Conservation (phyloP, 2,113 vertebrate species). For the Dasypus novemcinctus region DNA sequence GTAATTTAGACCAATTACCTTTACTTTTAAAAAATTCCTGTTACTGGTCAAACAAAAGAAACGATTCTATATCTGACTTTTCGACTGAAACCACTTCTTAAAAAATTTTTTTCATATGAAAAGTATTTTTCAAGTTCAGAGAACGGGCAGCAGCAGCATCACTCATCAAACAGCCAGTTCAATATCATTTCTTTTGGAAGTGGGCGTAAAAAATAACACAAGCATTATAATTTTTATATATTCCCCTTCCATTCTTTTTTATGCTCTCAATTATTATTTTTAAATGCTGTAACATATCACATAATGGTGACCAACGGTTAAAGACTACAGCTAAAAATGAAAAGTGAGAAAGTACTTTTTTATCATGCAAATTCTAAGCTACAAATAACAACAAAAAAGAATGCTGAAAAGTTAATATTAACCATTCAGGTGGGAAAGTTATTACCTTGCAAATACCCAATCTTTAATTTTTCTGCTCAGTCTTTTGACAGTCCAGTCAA, state of each 20-base stretch:
- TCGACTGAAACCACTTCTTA: conserved; percentile 21
- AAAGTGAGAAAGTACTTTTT: background rate
- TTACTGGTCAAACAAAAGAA: background rate
- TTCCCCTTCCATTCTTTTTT: background rate
- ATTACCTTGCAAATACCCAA: background rate
- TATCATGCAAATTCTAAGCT: background rate
- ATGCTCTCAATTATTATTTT: background rate
- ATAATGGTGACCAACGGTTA: background rate
- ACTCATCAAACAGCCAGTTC: background rate
- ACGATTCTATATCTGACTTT: background rate
- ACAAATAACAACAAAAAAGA: background rate
- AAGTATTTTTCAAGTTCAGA: conserved; percentile 31
- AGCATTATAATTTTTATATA: background rate
- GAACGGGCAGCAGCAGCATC: background rate
- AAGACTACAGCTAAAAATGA: conserved; percentile 28
- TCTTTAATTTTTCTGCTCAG: background rate
- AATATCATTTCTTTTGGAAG: conserved; percentile 9
- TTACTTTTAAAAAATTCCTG: background rate
- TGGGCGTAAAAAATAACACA: background rate
- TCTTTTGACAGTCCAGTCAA: background rate
- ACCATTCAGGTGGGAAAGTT: background rate
- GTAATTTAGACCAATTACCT: background rate
- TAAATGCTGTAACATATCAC: background rate
- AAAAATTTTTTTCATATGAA: background rate
- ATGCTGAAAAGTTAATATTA: background rate